These are phyloP conservation scores for Stenolophus ochropezus DNA, from an alignment of 2,888 invertebrate genomes.

Conservation along the genomic window DNA sequence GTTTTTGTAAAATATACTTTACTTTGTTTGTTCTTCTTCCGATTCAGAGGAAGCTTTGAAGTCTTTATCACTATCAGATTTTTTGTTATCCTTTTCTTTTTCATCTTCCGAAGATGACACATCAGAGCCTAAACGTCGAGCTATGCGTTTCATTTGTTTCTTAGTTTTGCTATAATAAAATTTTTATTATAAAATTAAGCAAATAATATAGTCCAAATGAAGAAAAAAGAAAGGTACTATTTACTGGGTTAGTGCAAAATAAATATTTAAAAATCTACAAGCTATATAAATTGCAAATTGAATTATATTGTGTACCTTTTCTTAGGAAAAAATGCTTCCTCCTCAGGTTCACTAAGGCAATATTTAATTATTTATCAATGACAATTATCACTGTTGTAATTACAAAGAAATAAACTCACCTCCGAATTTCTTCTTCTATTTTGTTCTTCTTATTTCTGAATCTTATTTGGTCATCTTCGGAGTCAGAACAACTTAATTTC, in stretches of 20 bases:
- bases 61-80: slow-evolving; percentile 19
- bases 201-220: background rate
- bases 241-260: no score
- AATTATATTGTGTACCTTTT: slow-evolving; percentile 63
- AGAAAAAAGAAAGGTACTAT: background rate
- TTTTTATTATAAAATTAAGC: background rate
- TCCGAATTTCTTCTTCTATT: slow-evolving; percentile 42
- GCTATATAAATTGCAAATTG: no score
- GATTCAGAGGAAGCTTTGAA: slow-evolving; percentile 45
- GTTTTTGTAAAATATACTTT: no score
- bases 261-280: no score
- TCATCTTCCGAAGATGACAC: slow-evolving; percentile 29
- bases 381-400: background rate
- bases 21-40: slow-evolving; percentile 63
- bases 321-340: slow-evolving; percentile 62
- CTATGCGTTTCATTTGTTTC: slow-evolving; percentile 40
- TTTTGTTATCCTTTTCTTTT: background rate
- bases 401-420: slow-evolving; percentile 32
- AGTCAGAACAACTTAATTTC: slow-evolving; percentile 66
- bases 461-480: slow-evolving; percentile 63
- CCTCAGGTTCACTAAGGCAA: slow-evolving; percentile 58
- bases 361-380: background rate
- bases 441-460: slow-evolving; percentile 61
- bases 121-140: slow-evolving; percentile 48
- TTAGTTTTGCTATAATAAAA: slow-evolving; percentile 36